Evolutionary conservation across 2,888 invertebrate species (phyloP), one percentile per base, ranked within the genome.

Genomic region (Acrocyrtus sp.): DNA sequence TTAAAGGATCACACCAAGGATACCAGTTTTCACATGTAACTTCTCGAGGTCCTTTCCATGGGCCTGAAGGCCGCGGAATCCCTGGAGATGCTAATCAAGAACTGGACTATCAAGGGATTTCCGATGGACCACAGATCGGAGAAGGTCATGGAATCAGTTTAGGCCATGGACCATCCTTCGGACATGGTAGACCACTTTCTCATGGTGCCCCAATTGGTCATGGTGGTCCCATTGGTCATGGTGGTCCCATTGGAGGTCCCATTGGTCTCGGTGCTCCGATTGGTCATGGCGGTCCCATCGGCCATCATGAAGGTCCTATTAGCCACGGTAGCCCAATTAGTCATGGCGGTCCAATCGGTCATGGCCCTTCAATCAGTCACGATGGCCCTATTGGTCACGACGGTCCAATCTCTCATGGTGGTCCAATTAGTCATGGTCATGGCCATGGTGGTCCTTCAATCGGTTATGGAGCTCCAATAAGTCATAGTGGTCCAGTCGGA

Each of bases 21-120:
- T n/a, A n/a, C n/a, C n/a, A n/a, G n/a, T n/a, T n/a, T n/a, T n/a
- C n/a, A n/a, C n/a, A n/a, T n/a, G n/a, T n/a, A n/a, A n/a, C n/a
- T n/a, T n/a, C n/a, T n/a, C n/a, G n/a, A 43, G 63, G 15, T 27
- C 34, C 10, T 26, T 19, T 12, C 21, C 50, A 21, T 53, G 51
- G 51, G 27, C 27, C 29, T 15, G 27, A 26, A 5, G 51, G 51
- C 12, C n/a, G 43, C 1, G 65, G 45, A 24, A 34, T 22, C 34
- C 60, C 54, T 45, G 68, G 60, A 1, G 60, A 66, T 50, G 41
- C 22, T 41, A 22, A 48, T 17, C 17, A 26, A 41, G 26, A 45
- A 63, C 21, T 53, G n/a, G n/a, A n/a, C n/a, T n/a, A n/a, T n/a
- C n/a, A n/a, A n/a, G n/a, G n/a, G n/a, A n/a, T n/a, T n/a, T n/a